These are phyloP conservation scores for Lordiphosa stackelbergi DNA, from an alignment of 1,140 invertebrate genomes.

Conservation along the genomic window DNA sequence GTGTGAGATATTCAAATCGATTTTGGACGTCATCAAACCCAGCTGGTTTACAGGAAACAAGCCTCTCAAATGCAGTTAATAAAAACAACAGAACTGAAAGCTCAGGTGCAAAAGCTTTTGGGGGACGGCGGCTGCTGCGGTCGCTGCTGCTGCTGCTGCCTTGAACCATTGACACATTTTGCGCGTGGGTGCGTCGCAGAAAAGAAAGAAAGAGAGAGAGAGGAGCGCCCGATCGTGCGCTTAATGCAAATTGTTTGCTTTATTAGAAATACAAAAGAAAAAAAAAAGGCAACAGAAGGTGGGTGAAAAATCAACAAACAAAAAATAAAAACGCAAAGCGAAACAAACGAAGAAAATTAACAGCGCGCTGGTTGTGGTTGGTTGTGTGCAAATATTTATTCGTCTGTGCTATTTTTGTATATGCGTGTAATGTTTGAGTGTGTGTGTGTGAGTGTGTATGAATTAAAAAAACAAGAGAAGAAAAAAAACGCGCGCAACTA, in stretches of 20 bases:
- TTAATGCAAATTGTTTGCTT: slow-evolving; percentile 21
- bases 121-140: slow-evolving; percentile 8
- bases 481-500: slow-evolving; percentile 32
- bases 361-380: slow-evolving; percentile 24
- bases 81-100: slow-evolving; percentile 18
- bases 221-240: background rate
- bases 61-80: background rate
- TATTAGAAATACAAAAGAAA: slow-evolving; percentile 16
- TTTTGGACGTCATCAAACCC: slow-evolving; percentile 27
- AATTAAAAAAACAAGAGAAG: slow-evolving; percentile 16
- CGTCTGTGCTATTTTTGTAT: slow-evolving; percentile 69
- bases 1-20: slow-evolving; percentile 42
- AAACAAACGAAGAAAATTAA: slow-evolving; percentile 48
- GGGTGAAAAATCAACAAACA: slow-evolving; percentile 39
- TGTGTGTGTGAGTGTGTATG: background rate
- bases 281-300: slow-evolving; percentile 5
- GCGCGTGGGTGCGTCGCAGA: slow-evolving; percentile 32
- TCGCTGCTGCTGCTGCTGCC: slow-evolving; percentile 29
- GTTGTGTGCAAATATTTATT: slow-evolving; percentile 66
- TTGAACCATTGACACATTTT: slow-evolving; percentile 70
- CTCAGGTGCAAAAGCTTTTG: slow-evolving; percentile 6
- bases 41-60: too few relatives aligned
- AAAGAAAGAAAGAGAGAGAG: slow-evolving; percentile 8
- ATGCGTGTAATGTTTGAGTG: slow-evolving; percentile 12
- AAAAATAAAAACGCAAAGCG: slow-evolving; percentile 20